Base-by-base conservation (phyloP, 2,113 vertebrate genomes). In the Engraulis encrasicolus region DNA sequence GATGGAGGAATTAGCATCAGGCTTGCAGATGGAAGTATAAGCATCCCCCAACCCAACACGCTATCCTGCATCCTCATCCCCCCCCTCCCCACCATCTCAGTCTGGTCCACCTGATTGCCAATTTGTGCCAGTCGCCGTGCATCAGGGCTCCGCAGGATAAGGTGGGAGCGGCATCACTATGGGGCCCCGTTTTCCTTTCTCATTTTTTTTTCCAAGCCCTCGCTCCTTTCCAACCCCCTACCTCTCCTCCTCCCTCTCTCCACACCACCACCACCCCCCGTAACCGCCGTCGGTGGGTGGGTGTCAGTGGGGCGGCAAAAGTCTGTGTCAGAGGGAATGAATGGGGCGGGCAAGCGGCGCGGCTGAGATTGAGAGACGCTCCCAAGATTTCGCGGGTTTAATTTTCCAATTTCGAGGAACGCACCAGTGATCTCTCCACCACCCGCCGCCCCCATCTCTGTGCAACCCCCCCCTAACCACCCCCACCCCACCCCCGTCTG, bases 91-190 rank as follows among this genome's bases (percentile, higher is more conserved):
- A 84, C 88, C 79, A 80, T 91, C 90, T 90, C 89, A 91, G 92
- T 89, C 91, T 90, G 84, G 89, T 89, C 91, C 89, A 91, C 87
- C 92, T 94, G 92, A 94, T 95, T 94, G 90, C 92, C 93, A 94
- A 94, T 94, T 93, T 94, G 87, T 91, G 91, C 89, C 86, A 86
- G 91, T 91, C 90, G 82, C 81, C 86, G 87, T 88, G 88, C 87
- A 91, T 93, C 90, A 93, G 87, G 88, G 81, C 15, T 50, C 80
- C 58, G 12, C 58, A 2, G 58, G 58, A 66, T 66, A 66, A 66
- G 58, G n/a, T 61, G 86, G 89, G 85, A 85, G 82, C 82, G 71
- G 80, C 48, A 84, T 85, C 31, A 81, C 87, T 85, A 83, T 86
- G 84, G 80, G 61, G 78, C 78, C 78, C n/a, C n/a, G n/a, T n/a